Evolutionary conservation across 2,888 invertebrate genomes (phyloP), one percentile per base, ranked within the genome.

Genomic region (Heliconius ismenius): DNA sequence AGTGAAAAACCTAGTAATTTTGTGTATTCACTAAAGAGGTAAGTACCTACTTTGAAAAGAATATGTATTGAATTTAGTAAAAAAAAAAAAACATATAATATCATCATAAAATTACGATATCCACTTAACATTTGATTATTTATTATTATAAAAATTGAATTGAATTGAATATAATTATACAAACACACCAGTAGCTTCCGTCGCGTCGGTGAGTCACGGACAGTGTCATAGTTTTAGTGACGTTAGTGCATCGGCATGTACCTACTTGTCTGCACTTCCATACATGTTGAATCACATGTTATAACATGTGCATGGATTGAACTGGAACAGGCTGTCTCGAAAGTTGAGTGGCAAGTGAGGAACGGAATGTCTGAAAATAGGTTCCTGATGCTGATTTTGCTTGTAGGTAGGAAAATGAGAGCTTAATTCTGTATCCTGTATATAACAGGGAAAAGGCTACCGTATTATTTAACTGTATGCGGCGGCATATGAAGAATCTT

Each of bases 151-250:
- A n/a, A 70, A 32, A 70, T 58, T 58, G 54, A 70, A 69, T 13
- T 26, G 3, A 67, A 32, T 70, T 70, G 11, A 54, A 62, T 63
- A 39, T 60, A 39, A 62, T 21, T 39, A 64, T 28, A 36, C 26
- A 62, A 60, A 28, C 67, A 7, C 13, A 49, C 62, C 75, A 75
- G 68, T 58, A 73, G 64, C 76, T 78, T 73, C 76, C 68, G 69
- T 64, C 73, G 73, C 39, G 69, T 64, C 75, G 73, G 21, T 78
- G 78, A 78, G 63, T 78, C 75, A 75, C 36, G 39, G 4, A 73
- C 63, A 62, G 28, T 64, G 75, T 73, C 75, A 78, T 69, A 28
- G 58, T 72, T 72, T 18, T 49, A 32, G 62, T 75, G 62, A 63
- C 39, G 70, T 63, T 64, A 28, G n/a, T 54, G 49, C 63, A 75